phyloP scores from a whole-genome alignment of 2,888 invertebrate genomes.

The Cyclophora punctaria region DNA sequence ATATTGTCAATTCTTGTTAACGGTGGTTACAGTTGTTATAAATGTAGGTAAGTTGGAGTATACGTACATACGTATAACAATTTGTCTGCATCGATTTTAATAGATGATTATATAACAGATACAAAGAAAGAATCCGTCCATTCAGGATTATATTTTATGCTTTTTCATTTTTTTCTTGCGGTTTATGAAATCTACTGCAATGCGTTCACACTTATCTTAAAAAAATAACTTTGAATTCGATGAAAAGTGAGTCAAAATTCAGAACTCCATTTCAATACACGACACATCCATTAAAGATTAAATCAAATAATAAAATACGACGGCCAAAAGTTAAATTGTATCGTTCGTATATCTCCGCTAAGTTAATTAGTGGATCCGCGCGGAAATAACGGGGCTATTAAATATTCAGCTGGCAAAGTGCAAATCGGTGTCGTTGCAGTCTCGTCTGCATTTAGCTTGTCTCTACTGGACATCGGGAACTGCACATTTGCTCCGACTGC shows the following conservation, averaged over 20 bases:
- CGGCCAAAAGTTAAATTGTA: conserved; percentile 4
- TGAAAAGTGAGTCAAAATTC: not conserved
- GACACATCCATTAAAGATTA: not conserved
- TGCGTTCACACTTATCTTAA: too few species aligned
- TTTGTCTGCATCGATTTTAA: too few species aligned
- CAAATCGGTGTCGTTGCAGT: conserved; percentile 64
- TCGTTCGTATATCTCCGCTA: conserved; percentile 21
- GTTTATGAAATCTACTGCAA: too few species aligned
- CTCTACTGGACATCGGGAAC: conserved; percentile 31
- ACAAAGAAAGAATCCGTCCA: too few species aligned
- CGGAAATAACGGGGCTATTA: conserved; percentile 57
- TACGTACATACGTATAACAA: too few species aligned
- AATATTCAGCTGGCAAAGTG: conserved; percentile 66
- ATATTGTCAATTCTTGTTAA: conserved; percentile 59
- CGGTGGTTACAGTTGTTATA: conserved; percentile 40
- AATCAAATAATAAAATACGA: conserved; percentile 4
- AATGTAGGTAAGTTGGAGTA: conserved; percentile 30
- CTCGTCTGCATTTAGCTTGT: conserved; percentile 53
- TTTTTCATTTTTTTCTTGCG: too few species aligned
- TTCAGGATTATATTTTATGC: too few species aligned
- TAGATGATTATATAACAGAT: too few species aligned
- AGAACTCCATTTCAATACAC: conserved; percentile 5
- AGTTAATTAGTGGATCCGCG: conserved; percentile 52
- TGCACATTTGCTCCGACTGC: conserved; percentile 24
- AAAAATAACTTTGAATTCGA: too few species aligned